Percentiles rank a stretch among this genome's conserved stretches.
Conservation (phyloP, 2,797 vertebrate species). For the Sebastes steindachneri region DNA sequence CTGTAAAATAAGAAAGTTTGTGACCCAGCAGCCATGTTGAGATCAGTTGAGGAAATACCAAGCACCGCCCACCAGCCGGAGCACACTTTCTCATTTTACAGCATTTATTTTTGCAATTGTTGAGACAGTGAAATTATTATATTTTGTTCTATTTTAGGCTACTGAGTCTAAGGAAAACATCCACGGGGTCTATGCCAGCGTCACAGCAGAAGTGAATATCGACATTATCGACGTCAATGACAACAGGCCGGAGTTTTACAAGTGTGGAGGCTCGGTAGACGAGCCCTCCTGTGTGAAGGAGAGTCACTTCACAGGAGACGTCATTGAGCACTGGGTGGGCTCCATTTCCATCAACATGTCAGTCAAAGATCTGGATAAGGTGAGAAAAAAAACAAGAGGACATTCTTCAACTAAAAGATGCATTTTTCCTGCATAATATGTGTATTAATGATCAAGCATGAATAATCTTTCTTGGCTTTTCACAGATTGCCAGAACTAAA, state of each 20-base stretch:
- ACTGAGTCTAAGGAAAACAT: conserved; percentile 79
- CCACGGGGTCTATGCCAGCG: conserved; percentile 62
- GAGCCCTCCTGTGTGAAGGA: conserved; percentile 60
- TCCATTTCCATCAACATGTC: conserved; percentile 83
- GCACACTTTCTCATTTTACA: fast-evolving
- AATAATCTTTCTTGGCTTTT: neutral
- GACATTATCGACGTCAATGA: conserved; percentile 89
- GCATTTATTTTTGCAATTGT: neutral
- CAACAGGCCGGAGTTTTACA: conserved; percentile 89
- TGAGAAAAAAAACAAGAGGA: conserved; percentile 31
- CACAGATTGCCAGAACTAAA: conserved; percentile 81
- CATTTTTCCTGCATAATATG: neutral
- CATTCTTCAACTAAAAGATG: neutral
- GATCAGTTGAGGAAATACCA: too few relatives aligned
- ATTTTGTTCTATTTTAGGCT: conserved; percentile 79
- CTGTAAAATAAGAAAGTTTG: too few relatives aligned
- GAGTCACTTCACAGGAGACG: conserved; percentile 77
- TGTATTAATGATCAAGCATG: neutral
- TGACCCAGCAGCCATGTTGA: too few relatives aligned
- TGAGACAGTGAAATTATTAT: neutral
- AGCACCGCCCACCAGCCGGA: too few relatives aligned
- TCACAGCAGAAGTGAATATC: conserved; percentile 78
- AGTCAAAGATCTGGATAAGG: conserved; percentile 88
- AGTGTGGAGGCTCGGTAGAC: conserved; percentile 63
- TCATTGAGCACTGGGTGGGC: conserved; percentile 84